These are phyloP conservation scores for Chromis chromis DNA, from an alignment of 2,797 vertebrate genomes.

Conservation along the genomic window DNA sequence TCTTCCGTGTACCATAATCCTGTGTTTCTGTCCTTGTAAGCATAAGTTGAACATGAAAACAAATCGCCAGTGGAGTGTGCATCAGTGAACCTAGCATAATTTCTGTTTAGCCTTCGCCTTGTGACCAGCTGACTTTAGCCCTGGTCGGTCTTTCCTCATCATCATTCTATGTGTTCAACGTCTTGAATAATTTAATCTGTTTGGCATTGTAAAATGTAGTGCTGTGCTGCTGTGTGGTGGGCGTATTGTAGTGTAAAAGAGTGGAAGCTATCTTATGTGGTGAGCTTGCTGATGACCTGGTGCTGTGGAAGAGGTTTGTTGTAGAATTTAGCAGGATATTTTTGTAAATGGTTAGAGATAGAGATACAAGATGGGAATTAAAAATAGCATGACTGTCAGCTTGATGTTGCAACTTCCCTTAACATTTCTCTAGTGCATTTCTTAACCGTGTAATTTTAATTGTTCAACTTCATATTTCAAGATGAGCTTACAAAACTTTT, in stretches of 20 bases:
- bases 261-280: not conserved
- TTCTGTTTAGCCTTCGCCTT: conserved; percentile 7
- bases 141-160: not conserved
- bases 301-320: not conserved
- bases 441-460: conserved; percentile 7
- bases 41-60: conserved; percentile 27
- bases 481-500: not conserved
- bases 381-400: conserved; percentile 8
- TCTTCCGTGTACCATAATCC: conserved; percentile 30
- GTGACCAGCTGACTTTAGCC: conserved; percentile 14
- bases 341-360: conserved; percentile 28
- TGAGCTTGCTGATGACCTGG: not conserved
- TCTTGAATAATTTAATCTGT: conserved; percentile 45
- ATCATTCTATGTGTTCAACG: conserved; percentile 11
- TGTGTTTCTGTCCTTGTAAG: conserved; percentile 39
- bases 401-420: conserved; percentile 15
- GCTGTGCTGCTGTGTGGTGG: not conserved
- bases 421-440: conserved; percentile 7
- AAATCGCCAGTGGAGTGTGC: conserved; percentile 3
- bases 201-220: conserved; percentile 4
- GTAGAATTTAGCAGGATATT: not conserved
- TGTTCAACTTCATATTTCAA: not conserved
- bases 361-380: not conserved
- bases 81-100: conserved; percentile 12
- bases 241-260: not conserved